phyloP scores from a whole-genome alignment of 2,113 vertebrate genomes.

The Apteryx owenii region DNA sequence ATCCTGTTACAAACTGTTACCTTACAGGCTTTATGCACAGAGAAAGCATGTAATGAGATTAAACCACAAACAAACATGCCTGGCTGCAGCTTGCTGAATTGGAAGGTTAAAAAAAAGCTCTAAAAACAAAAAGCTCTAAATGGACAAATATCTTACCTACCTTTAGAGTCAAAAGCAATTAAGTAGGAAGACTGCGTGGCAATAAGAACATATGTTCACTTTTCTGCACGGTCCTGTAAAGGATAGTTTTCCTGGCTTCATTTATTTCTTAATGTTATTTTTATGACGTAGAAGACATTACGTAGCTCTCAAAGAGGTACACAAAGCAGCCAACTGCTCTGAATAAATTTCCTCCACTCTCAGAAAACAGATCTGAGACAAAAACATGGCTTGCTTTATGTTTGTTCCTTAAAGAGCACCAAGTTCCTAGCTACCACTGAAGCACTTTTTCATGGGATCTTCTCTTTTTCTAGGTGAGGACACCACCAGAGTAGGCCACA shows the following conservation, averaged over 20 bases:
- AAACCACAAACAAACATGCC: constrained; percentile 47
- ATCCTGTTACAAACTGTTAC: constrained; percentile 68
- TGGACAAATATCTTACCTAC: not conserved
- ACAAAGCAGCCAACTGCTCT: not conserved
- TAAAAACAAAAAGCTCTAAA: constrained; percentile 47
- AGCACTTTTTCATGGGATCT: no score
- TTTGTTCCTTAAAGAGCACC: not conserved
- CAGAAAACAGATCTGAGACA: not conserved
- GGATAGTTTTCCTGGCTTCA: not conserved
- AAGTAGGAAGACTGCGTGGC: not conserved
- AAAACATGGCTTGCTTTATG: not conserved
- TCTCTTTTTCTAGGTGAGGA: not conserved
- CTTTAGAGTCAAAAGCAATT: constrained; percentile 27
- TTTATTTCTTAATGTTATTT: not conserved
- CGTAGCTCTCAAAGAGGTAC: not conserved
- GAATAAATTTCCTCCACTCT: not conserved
- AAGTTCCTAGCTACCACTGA: not conserved
- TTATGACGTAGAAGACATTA: not conserved
- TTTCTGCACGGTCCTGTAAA: not conserved
- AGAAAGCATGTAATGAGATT: constrained; percentile 74
- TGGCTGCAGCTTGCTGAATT: not conserved
- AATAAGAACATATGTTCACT: not conserved
- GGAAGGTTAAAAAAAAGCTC: not conserved
- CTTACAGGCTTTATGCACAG: constrained; percentile 57
- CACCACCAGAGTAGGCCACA: no score